Evolutionary conservation across 2,113 vertebrate species (phyloP).

Genomic region (Arenaria interpres): DNA sequence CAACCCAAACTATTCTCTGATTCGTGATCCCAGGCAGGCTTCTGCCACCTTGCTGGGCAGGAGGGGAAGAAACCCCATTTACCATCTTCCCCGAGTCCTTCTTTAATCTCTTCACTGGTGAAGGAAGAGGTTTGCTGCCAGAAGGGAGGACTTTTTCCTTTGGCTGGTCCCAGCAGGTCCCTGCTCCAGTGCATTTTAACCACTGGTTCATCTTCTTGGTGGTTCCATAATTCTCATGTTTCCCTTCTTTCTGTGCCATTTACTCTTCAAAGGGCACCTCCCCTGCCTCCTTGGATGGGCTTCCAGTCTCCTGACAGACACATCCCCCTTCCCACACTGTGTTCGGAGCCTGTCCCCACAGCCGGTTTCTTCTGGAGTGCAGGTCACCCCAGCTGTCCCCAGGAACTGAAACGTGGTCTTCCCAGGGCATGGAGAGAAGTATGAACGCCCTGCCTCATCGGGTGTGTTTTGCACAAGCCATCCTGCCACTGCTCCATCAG

Average conservation of each 20-base stretch:
- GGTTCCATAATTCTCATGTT: background rate
- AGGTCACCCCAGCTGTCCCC: background rate
- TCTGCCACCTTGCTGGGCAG: background rate
- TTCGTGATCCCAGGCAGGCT: background rate
- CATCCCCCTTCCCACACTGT: background rate
- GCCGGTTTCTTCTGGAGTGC: background rate
- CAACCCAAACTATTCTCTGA: background rate
- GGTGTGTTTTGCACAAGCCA: background rate
- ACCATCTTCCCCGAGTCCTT: background rate
- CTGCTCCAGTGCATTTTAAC: background rate
- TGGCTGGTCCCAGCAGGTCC: background rate
- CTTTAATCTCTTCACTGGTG: background rate
- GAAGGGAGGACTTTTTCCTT: background rate
- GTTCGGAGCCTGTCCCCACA: background rate
- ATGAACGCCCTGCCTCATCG: rapidly evolving
- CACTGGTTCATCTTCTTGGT: background rate
- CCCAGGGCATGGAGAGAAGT: background rate
- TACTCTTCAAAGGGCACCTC: background rate
- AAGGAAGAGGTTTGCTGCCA: background rate
- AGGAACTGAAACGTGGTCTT: background rate
- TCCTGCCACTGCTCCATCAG: background rate
- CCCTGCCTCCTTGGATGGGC: background rate
- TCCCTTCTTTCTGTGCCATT: background rate
- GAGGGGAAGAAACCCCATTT: background rate
- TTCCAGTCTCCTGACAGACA: background rate